These are phyloP conservation scores for Acanthopleura granulata DNA, from an alignment of 2,888 invertebrate species.

Conservation along the genomic window DNA sequence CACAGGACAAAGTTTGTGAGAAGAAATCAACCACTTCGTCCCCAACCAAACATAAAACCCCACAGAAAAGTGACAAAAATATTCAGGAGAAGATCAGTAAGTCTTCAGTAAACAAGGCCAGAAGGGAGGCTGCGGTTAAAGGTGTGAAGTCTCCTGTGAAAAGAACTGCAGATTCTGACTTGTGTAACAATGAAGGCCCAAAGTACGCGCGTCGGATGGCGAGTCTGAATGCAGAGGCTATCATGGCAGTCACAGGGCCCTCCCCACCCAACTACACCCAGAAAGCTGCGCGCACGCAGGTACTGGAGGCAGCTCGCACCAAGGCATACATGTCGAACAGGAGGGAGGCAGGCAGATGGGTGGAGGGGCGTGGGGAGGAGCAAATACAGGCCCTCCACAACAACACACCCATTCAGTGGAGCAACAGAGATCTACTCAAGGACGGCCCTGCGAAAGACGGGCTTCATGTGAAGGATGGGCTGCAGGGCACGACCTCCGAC, in stretches of 20 bases:
- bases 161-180: background rate
- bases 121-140: background rate
- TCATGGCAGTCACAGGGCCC: slow-evolving; percentile 27
- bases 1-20: background rate
- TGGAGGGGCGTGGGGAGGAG: slow-evolving; percentile 34
- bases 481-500: background rate
- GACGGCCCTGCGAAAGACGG: slow-evolving; percentile 24
- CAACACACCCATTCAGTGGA: slow-evolving; percentile 37
- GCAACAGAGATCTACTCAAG: slow-evolving; percentile 34
- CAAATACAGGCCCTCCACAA: slow-evolving; percentile 35
- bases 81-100: background rate
- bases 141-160: background rate
- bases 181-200: background rate
- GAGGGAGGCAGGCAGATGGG: slow-evolving; percentile 26
- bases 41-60: background rate
- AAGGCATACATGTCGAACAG: slow-evolving; percentile 37
- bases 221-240: slow-evolving; percentile 32
- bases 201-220: slow-evolving; percentile 26
- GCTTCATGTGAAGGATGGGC: background rate
- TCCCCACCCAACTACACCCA: slow-evolving; percentile 16
- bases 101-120: background rate
- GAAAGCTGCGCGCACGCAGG: slow-evolving; percentile 33
- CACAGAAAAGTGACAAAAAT: background rate
- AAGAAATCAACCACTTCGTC: background rate
- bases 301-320: slow-evolving; percentile 37